A percentile compares a stretch with the other conserved stretches of the same genome.
phyloP scores from a whole-genome alignment of 2,113 vertebrate genomes.

The Callorhinus ursinus region DNA sequence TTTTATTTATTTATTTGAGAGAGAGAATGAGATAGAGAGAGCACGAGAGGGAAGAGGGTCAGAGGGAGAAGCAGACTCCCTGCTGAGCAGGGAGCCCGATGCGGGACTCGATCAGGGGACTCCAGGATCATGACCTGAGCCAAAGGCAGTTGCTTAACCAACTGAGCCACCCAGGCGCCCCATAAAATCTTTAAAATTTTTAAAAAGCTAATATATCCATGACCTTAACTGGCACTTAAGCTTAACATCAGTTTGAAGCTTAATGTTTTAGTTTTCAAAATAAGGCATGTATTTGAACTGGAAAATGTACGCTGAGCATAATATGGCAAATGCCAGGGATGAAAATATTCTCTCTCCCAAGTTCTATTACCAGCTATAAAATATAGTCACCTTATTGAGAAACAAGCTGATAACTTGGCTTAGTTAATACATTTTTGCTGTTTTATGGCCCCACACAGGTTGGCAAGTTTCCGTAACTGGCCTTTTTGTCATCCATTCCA shows the following conservation, averaged over 20 bases:
- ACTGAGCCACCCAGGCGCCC: too few relatives aligned
- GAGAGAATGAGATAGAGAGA: too few relatives aligned
- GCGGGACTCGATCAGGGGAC: too few relatives aligned
- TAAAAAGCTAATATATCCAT: not conserved
- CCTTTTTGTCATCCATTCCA: not conserved
- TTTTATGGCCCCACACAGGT: not conserved
- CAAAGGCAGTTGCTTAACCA: too few relatives aligned
- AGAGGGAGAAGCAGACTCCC: too few relatives aligned
- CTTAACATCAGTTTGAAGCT: not conserved
- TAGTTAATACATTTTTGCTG: not conserved
- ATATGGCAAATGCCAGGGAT: not conserved
- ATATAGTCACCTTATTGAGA: not conserved
- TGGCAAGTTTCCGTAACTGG: not conserved
- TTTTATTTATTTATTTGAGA: too few relatives aligned
- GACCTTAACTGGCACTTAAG: not conserved
- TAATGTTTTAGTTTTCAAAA: constrained; percentile 42
- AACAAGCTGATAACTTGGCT: not conserved
- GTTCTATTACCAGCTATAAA: constrained; percentile 28
- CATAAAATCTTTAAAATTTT: not conserved
- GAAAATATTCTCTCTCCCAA: not conserved
- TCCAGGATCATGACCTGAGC: too few relatives aligned
- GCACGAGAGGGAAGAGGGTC: too few relatives aligned
- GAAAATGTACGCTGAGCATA: not conserved
- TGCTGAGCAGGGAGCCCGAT: too few relatives aligned
- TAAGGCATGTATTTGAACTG: not conserved